A percentile compares a stretch with the other conserved stretches of the same genome.
These are phyloP conservation scores for Mycteria americana DNA, from an alignment of 2,797 vertebrate genomes.

Conservation along the genomic window DNA sequence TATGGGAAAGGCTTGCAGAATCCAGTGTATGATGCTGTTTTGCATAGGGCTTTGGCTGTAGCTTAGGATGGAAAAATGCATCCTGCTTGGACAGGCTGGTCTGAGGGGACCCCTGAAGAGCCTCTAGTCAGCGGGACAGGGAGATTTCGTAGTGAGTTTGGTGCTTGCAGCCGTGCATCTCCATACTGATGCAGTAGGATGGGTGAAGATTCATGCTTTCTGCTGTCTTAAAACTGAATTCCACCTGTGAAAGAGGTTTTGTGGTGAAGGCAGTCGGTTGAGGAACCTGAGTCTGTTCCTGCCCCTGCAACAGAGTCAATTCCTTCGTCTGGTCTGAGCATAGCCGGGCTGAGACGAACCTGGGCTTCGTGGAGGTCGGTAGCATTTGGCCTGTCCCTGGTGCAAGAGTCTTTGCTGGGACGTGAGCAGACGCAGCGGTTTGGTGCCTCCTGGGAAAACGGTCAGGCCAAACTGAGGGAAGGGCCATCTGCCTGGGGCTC, in stretches of 20 bases:
- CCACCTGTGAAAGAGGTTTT: not conserved
- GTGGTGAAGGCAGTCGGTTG: not conserved
- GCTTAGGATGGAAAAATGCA: not conserved
- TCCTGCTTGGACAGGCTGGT: not conserved
- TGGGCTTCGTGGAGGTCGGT: fast-evolving
- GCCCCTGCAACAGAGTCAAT: not conserved
- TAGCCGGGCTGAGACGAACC: not conserved
- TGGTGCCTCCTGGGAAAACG: not conserved
- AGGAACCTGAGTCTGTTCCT: not conserved
- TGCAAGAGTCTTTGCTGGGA: not conserved
- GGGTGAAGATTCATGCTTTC: not conserved
- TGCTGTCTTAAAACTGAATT: not conserved
- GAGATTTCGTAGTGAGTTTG: fast-evolving
- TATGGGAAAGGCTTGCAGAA: not conserved
- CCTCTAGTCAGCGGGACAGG: fast-evolving
- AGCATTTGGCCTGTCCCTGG: not conserved
- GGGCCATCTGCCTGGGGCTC: too few relatives aligned
- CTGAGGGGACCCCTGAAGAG: fast-evolving
- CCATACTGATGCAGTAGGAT: fast-evolving
- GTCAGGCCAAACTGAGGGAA: not conserved
- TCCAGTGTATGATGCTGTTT: fast-evolving
- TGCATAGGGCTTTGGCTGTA: not conserved
- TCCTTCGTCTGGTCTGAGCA: not conserved
- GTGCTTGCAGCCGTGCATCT: not conserved
- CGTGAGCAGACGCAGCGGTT: fast-evolving